phyloP scores from a whole-genome alignment of 2,113 vertebrate species.

The Oryzias javanicus region DNA sequence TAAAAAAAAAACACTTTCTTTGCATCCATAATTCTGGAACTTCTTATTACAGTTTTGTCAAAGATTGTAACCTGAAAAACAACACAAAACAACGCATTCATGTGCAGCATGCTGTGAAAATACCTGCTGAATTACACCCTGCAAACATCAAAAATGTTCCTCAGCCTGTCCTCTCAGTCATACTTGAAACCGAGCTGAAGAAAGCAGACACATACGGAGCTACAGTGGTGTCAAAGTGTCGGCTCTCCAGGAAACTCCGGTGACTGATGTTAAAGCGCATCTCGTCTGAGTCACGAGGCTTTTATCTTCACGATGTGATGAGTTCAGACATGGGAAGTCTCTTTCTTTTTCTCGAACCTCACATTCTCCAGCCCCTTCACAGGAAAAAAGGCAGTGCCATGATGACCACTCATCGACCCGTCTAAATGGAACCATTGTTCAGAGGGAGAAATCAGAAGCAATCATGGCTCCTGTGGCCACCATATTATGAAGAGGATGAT shows the following conservation, averaged over 20 bases:
- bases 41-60: no score
- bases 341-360: slow-evolving; percentile 5
- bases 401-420: slow-evolving; percentile 39
- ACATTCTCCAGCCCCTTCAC: slow-evolving; percentile 15
- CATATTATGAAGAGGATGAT: slow-evolving; percentile 37
- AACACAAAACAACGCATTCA: neutral
- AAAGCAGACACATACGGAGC: slow-evolving; percentile 14
- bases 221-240: slow-evolving; percentile 23
- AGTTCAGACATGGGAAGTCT: neutral
- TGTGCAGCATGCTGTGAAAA: neutral
- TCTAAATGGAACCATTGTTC: slow-evolving; percentile 55
- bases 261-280: slow-evolving; percentile 11
- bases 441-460: slow-evolving; percentile 14
- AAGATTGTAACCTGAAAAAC: no score
- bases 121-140: slow-evolving; percentile 32
- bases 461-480: slow-evolving; percentile 18
- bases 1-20: no score
- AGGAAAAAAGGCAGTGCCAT: neutral
- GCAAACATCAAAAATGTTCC: slow-evolving; percentile 17
- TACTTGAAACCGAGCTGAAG: slow-evolving; percentile 2
- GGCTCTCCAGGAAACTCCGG: slow-evolving; percentile 15
- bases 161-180: slow-evolving; percentile 8
- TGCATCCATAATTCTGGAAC: no score
- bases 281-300: slow-evolving; percentile 26
- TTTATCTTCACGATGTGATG: slow-evolving; percentile 32